Conservation (phyloP, 2,113 vertebrate genomes). For the Chaenocephalus aceratus region DNA sequence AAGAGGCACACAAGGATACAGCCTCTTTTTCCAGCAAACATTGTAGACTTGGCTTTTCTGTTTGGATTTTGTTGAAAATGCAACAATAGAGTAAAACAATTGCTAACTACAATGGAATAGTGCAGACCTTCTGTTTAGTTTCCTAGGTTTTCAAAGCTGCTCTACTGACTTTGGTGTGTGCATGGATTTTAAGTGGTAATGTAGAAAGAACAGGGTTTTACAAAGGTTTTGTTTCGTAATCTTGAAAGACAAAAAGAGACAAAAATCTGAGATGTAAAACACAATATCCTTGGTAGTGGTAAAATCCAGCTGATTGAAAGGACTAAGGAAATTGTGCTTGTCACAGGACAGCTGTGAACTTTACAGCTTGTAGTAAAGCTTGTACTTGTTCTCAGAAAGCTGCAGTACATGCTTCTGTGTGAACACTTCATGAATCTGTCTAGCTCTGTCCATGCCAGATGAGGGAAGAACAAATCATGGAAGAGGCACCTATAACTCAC, state of each 20-base stretch:
- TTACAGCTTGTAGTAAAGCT: background rate
- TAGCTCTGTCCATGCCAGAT: conserved; percentile 8
- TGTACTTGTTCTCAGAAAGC: background rate
- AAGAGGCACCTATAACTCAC: conserved; percentile 37
- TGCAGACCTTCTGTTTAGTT: too few relatives aligned
- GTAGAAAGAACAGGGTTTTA: too few relatives aligned
- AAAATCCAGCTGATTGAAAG: background rate
- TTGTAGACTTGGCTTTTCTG: background rate
- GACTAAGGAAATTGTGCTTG: background rate
- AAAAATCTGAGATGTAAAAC: too few relatives aligned
- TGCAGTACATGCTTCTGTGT: background rate
- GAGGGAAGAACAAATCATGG: conserved; percentile 15
- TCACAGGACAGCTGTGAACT: background rate
- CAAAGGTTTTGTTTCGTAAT: too few relatives aligned
- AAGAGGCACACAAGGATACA: background rate
- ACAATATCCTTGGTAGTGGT: too few relatives aligned
- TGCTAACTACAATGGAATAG: background rate
- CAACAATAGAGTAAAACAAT: background rate
- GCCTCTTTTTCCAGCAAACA: background rate
- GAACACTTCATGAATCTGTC: background rate
- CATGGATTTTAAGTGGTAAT: too few relatives aligned
- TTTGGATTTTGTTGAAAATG: background rate
- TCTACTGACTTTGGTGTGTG: too few relatives aligned
- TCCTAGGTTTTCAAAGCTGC: too few relatives aligned
- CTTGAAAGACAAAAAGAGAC: too few relatives aligned